phyloP scores from a whole-genome alignment of 2,797 vertebrate species.

The Anguilla marmorata region DNA sequence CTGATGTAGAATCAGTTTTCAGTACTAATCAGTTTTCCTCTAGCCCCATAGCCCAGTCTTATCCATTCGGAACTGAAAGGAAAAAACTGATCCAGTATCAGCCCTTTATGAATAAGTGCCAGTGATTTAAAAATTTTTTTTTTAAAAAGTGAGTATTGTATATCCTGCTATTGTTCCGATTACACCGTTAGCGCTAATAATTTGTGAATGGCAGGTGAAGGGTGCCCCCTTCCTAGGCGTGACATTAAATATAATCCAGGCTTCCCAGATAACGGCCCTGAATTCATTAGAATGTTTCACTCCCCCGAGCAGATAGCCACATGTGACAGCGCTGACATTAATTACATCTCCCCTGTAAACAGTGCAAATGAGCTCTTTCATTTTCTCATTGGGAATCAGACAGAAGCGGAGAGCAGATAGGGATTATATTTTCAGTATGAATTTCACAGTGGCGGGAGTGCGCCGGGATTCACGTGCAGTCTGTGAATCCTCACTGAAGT shows the following conservation, averaged over 20 bases:
- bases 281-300: background rate
- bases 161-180: background rate
- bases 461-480: background rate
- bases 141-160: background rate
- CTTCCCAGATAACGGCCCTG: background rate
- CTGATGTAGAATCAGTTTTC: too few relatives aligned
- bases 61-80: too few relatives aligned
- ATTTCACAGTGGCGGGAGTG: background rate
- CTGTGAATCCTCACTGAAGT: background rate
- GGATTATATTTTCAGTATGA: constrained; percentile 19
- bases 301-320: constrained; percentile 14
- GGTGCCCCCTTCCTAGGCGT: background rate
- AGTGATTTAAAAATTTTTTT: background rate
- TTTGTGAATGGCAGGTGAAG: background rate
- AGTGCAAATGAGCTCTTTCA: constrained; percentile 15
- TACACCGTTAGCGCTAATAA: background rate
- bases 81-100: too few relatives aligned
- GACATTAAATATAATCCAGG: constrained; percentile 11
- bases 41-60: too few relatives aligned
- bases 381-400: constrained; percentile 22
- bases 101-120: background rate
- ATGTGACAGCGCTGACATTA: background rate
- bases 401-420: constrained; percentile 1
- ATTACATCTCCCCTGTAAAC: constrained; percentile 20
- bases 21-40: too few relatives aligned